These are phyloP conservation scores for Leptopterna dolabrata DNA, from an alignment of 2,888 invertebrate species.

Conservation along the genomic window DNA sequence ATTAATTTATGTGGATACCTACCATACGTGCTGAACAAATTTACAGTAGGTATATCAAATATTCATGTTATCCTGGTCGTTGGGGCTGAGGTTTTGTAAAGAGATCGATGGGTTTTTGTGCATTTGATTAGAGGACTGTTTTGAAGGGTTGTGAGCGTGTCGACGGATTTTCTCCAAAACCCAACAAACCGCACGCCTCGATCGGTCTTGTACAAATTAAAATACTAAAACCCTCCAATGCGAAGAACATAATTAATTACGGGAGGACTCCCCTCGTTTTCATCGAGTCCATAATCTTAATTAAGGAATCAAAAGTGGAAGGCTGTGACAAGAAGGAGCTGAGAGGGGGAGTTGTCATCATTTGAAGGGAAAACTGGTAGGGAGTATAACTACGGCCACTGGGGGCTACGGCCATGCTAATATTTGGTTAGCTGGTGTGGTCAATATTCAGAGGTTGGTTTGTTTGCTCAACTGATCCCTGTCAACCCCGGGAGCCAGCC, in stretches of 20 bases:
- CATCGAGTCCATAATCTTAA: slow-evolving; percentile 24
- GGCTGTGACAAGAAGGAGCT: neutral
- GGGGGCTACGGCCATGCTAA: slow-evolving; percentile 5
- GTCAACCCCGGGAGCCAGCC: neutral
- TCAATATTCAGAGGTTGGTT: slow-evolving; percentile 31
- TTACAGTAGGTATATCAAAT: no score
- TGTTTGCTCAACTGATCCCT: slow-evolving; percentile 35
- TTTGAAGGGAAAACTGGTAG: slow-evolving; percentile 1
- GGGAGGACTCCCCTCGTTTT: neutral
- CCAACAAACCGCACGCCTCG: neutral
- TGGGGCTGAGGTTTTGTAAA: neutral
- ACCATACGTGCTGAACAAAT: no score
- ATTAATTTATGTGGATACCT: no score
- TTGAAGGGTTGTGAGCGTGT: neutral
- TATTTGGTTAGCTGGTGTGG: slow-evolving; percentile 32
- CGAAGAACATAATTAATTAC: slow-evolving; percentile 13
- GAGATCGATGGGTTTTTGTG: neutral
- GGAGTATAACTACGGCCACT: neutral
- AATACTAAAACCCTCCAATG: neutral
- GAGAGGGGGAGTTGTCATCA: neutral
- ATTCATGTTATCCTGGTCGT: no score
- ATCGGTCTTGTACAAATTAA: neutral
- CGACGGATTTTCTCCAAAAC: neutral
- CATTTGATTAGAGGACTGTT: neutral
- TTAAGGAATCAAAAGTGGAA: slow-evolving; percentile 26